Conservation (phyloP, 2,797 vertebrate species). For the Myoxocephalus aenaeus region DNA sequence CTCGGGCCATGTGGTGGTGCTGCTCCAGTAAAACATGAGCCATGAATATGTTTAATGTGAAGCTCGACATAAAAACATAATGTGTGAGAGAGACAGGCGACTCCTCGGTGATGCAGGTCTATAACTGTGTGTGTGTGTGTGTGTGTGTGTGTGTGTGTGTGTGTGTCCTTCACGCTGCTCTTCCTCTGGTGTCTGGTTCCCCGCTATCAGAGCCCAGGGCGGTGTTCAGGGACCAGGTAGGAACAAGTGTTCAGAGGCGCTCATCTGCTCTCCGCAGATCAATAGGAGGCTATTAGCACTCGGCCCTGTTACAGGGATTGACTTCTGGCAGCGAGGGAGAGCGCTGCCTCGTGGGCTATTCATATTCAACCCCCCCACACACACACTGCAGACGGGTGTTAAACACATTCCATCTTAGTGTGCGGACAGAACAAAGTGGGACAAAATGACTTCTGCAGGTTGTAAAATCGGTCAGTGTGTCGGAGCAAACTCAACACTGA, state of each 20-base stretch:
- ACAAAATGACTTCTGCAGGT: constrained; percentile 41
- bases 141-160: constrained; percentile 16
- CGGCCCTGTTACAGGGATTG: constrained; percentile 80
- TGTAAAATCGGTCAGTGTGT: constrained; percentile 38
- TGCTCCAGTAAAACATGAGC: no score
- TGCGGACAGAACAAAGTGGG: constrained; percentile 47
- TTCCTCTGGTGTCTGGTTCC: constrained; percentile 68
- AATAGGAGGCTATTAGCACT: constrained; percentile 82
- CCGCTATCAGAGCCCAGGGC: constrained; percentile 70
- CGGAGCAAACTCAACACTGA: background rate
- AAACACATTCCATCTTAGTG: constrained; percentile 61
- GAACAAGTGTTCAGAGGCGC: constrained; percentile 80
- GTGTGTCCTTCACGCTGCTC: constrained; percentile 68
- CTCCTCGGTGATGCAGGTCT: no score
- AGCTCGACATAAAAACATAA: no score
- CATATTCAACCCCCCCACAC: constrained; percentile 52
- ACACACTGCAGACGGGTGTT: constrained; percentile 46
- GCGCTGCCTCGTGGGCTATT: constrained; percentile 73
- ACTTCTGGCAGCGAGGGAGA: constrained; percentile 63
- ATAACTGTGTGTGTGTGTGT: constrained; percentile 20
- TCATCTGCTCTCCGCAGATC: constrained; percentile 79
- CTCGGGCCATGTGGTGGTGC: no score
- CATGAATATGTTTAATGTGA: no score
- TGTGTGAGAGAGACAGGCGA: no score
- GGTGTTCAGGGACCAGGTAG: constrained; percentile 76